Evolutionary conservation across 2,113 vertebrate genomes (phyloP).

Genomic region (Tamias sibiricus): DNA sequence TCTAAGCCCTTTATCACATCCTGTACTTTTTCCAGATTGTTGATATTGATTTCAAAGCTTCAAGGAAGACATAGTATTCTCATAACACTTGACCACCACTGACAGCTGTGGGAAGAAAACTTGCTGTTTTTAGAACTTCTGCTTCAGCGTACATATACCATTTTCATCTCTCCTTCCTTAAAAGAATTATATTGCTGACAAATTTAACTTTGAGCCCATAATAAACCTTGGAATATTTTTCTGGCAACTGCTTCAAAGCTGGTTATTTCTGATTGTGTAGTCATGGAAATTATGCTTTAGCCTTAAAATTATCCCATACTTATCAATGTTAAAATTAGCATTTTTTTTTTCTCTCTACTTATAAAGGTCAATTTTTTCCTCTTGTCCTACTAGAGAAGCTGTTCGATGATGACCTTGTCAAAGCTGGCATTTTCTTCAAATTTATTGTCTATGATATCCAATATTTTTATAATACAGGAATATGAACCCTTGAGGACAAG

Average conservation of each 20-base stretch:
- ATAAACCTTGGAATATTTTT: slow-evolving; percentile 72
- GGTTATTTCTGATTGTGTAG: slow-evolving; percentile 79
- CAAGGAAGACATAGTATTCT: slow-evolving; percentile 57
- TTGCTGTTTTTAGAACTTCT: slow-evolving; percentile 64
- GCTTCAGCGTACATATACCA: slow-evolving; percentile 45
- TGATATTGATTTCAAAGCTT: slow-evolving; percentile 61
- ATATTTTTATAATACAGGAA: not conserved
- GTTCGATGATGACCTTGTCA: slow-evolving; percentile 26
- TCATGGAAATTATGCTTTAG: slow-evolving; percentile 79
- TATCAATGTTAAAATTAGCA: slow-evolving; percentile 75
- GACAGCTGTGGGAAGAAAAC: slow-evolving; percentile 61
- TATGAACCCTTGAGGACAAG: slow-evolving; percentile 24
- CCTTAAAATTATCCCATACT: slow-evolving; percentile 74
- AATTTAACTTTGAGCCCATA: slow-evolving; percentile 76
- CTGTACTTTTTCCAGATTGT: slow-evolving; percentile 40
- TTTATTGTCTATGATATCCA: not conserved
- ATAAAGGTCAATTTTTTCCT: slow-evolving; percentile 67
- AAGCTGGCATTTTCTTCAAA: slow-evolving; percentile 33
- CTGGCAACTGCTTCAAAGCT: slow-evolving; percentile 70
- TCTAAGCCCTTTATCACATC: slow-evolving; percentile 45
- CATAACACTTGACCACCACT: slow-evolving; percentile 71
- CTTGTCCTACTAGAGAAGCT: slow-evolving; percentile 19
- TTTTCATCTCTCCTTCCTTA: slow-evolving; percentile 65
- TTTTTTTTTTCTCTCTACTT: slow-evolving; percentile 29
- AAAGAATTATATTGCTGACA: slow-evolving; percentile 76